Evolutionary conservation across 2,113 vertebrate species (phyloP), one percentile per base, ranked within the genome.

Genomic region (Xiphophorus couchianus): DNA sequence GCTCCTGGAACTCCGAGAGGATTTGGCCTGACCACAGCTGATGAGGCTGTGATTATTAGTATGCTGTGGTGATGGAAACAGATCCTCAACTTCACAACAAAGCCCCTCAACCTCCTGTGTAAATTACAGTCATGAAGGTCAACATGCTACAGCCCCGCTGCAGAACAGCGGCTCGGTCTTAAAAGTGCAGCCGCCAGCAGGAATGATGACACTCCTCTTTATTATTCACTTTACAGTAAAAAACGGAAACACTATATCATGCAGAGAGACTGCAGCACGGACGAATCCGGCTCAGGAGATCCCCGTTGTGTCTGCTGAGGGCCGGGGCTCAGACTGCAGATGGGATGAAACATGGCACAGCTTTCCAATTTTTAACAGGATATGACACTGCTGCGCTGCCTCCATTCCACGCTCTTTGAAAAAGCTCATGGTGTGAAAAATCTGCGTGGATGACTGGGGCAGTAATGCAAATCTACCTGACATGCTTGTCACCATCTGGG

Each of bases 361-460:
- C 74, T 76, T 86, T 78, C 82, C 33, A 28, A 81, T 84, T 71
- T 89, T 88, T 84, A 91, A 87, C 82, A 84, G 86, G 67, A 84
- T 90, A 30, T 86, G 86, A 86, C 87, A 81, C 67, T 78, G 70
- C 70, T 78, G 69, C 83, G 73, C 76, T 6, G 88, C 90, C 85
- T 82, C 68, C 14, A 74, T 79, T 88, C 86, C 78, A 86, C 84
- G 69, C 80, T 84, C 74, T 58, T 71, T 87, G 87, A 86, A 37
- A 86, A 87, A 87, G 25, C 68, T 29, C 25, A 48, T 74, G 33
- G 76, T 78, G 75, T 88, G 66, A 82, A 86, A 90, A 77, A 89
- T 89, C 72, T 85, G 80, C 77, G 72, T 84, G 27, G 67, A 78
- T 31, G 86, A 85, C 88, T 77, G 54, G 14, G 88, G 91, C 78